Evolutionary conservation across 2,888 invertebrate species (phyloP).

Genomic region (Drymonia ruficornis): DNA sequence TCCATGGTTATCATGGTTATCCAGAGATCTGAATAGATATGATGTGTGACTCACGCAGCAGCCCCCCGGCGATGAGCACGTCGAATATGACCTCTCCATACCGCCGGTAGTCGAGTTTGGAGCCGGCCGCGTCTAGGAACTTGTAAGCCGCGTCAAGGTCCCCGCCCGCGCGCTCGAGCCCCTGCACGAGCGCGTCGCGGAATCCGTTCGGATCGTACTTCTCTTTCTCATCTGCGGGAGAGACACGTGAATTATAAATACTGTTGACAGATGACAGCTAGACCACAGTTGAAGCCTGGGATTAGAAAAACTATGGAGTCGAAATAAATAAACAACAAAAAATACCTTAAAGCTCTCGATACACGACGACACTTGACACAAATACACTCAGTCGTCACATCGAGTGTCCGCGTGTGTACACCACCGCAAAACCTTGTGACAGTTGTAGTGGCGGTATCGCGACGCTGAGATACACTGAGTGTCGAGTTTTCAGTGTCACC

Average conservation of each 20-base stretch:
- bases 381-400: too few species aligned
- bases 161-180: constrained; percentile 96
- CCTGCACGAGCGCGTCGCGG: constrained; percentile 98
- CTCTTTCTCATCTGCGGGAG: constrained; percentile 97
- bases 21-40: neutral
- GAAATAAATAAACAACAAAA: too few species aligned
- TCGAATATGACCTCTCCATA: constrained; percentile 99
- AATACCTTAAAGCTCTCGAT: too few species aligned
- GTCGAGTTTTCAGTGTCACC: too few species aligned
- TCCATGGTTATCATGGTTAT: too few species aligned
- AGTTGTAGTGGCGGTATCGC: too few species aligned
- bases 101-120: constrained; percentile 98
- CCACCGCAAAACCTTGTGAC: too few species aligned
- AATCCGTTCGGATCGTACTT: constrained; percentile 99
- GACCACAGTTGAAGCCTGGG: too few species aligned
- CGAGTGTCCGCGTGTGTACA: too few species aligned
- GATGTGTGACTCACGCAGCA: constrained; percentile 90
- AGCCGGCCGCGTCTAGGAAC: constrained; percentile 97
- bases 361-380: too few species aligned
- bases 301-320: too few species aligned
- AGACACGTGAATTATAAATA: neutral
- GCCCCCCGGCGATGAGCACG: constrained; percentile 98
- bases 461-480: too few species aligned
- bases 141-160: constrained; percentile 98
- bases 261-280: neutral